Conservation (phyloP, 2,888 invertebrate genomes). For the Lasioglossum leucozonium region DNA sequence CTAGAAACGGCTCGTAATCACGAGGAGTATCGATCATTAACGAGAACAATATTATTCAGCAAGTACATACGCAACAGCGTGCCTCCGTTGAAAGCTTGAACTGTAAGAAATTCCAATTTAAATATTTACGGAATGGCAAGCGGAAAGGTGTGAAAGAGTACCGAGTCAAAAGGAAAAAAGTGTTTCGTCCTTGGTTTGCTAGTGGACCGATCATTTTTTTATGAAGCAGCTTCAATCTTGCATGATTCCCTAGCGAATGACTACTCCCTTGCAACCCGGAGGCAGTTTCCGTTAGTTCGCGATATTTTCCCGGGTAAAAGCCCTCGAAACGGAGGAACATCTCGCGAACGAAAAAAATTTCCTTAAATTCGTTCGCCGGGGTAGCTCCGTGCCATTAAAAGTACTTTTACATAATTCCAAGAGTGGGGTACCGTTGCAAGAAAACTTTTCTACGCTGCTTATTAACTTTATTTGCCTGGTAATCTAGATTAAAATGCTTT, state of each 20-base stretch:
- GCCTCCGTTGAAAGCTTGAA: background rate
- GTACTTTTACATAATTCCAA: background rate
- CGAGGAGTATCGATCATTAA: background rate
- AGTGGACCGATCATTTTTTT: background rate
- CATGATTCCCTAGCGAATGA: background rate
- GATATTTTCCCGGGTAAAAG: background rate
- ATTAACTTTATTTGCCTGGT: background rate
- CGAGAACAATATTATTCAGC: background rate
- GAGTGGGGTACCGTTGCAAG: background rate
- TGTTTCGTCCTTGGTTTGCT: background rate
- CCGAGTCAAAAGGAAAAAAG: background rate
- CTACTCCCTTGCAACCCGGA: background rate
- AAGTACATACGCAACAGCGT: background rate
- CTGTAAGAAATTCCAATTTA: background rate
- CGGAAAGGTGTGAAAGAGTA: background rate
- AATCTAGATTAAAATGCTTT: background rate
- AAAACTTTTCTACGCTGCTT: background rate
- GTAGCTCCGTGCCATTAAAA: background rate
- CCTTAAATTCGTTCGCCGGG: background rate
- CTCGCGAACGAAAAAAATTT: background rate
- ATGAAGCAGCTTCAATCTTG: background rate
- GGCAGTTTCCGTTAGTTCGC: background rate
- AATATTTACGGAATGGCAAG: background rate
- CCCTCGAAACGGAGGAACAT: background rate
- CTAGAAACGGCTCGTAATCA: no score